Evolutionary conservation across 2,888 invertebrate genomes (phyloP).

Genomic region (Folsomia manolachei): DNA sequence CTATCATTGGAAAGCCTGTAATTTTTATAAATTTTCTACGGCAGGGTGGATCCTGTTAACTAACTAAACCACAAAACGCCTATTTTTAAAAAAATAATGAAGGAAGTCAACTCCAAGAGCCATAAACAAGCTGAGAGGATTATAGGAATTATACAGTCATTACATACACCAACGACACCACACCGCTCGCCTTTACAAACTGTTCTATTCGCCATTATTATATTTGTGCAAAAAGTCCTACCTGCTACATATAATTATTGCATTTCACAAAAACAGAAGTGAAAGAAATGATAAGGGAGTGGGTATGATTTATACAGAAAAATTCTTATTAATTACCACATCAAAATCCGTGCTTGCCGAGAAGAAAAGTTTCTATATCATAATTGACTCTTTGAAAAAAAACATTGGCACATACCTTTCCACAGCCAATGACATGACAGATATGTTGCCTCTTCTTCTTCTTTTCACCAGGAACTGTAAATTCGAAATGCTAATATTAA

Average conservation of each 20-base stretch:
- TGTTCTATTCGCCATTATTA: not conserved
- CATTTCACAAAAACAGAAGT: not conserved
- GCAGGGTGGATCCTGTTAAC: slow-evolving; percentile 15
- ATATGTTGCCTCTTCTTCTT: slow-evolving; percentile 50
- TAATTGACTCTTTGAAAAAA: too few relatives aligned
- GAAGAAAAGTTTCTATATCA: too few relatives aligned
- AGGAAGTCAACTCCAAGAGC: slow-evolving; percentile 18
- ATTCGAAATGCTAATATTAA: too few relatives aligned
- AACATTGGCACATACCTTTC: slow-evolving; percentile 42
- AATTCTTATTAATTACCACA: not conserved
- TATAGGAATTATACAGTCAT: slow-evolving; percentile 16
- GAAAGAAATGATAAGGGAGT: not conserved
- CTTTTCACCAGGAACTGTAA: slow-evolving; percentile 44
- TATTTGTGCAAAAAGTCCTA: too few relatives aligned
- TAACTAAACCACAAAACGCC: slow-evolving; percentile 23
- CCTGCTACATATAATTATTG: too few relatives aligned
- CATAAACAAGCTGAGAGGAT: slow-evolving; percentile 12
- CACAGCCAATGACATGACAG: slow-evolving; percentile 49
- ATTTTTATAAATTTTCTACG: slow-evolving; percentile 11
- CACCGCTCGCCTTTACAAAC: not conserved
- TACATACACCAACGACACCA: slow-evolving; percentile 1
- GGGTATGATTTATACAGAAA: not conserved
- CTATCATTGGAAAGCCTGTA: not conserved
- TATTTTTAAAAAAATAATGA: slow-evolving; percentile 22
- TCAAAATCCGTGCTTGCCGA: not conserved